Base-by-base conservation (phyloP, 2,888 invertebrate genomes). In the Amphiduros pacificus region DNA sequence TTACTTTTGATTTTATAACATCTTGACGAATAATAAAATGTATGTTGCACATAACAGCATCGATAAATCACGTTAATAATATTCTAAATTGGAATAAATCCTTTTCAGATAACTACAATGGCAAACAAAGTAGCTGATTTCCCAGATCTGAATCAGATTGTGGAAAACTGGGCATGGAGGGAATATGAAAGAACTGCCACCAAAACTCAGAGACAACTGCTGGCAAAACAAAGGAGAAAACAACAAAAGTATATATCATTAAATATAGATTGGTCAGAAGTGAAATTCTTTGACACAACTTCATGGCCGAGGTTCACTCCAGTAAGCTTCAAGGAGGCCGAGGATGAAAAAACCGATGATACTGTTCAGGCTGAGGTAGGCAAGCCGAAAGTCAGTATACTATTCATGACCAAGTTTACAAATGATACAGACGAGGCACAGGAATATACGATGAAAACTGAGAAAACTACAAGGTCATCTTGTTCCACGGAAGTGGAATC, bases 401-500 rank as follows among this genome's bases (percentile, higher is more conserved):
- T 74, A n/a, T 74, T 74, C 55, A 64, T 70, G 48, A 74, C 74
- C 11, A 61, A 59, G 49, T 74, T 71, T 58, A 63, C 58, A 22
- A 74, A 74, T 61, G 69, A 64, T 55, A 74, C 74, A 11, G 50
- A 57, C 0, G 56, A 44, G 14, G 41, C 49, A 2, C 73, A 73
- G 59, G 63, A 66, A 22, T 74, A 74, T 65, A 68, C 68, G 17
- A 66, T 74, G 57, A 64, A 64, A 36, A 69, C 72, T 0, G 71
- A 72, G 60, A 67, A 73, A 51, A 65, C 60, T 9, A 72, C 73
- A 5, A 50, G 65, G 1, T 68, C 69, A 14, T 63, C 62, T 14
- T 66, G 64, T 41, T 53, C 50, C 49, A 67, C 71, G 24, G 61
- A 51, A 28, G 59, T 73, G 22, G 65, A 63, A 20, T 60, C 51